Base-by-base conservation (phyloP, 2,888 invertebrate species). In the Pyrgus malvae region DNA sequence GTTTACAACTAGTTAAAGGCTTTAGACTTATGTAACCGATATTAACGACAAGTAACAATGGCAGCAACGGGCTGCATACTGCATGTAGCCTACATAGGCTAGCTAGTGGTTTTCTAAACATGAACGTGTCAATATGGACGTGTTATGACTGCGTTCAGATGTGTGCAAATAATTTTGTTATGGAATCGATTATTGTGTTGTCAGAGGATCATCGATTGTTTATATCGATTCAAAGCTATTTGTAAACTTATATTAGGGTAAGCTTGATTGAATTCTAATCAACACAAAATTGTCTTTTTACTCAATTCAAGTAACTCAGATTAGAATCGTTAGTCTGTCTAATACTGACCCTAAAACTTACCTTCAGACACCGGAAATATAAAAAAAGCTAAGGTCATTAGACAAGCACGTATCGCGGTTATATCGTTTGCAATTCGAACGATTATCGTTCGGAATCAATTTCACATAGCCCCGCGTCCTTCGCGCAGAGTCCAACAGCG, bases 391-490 rank as follows among this genome's bases (percentile, higher is more conserved):
- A 53, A 53, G 51, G 51, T 38, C 44, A 37, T 27, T n/a, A 53
- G 51, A 45, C 45, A 44, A 44, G n/a, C 44, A 45, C 45, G 53
- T 45, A 53, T 45, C 53, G 45, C 29, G 33, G 44, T 44, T 44
- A 44, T 38, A 53, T 45, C 53, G 44, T 45, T 44, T 53, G 53
- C 29, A 53, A 53, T 53, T 35, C 53, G 45, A 53, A 54, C 33
- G 46, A 54, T 54, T 40, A 54, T 54, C 54, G 54, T 46, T 46
- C 46, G 42, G 71, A 77, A 76, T 76, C 76, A 78, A 80, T 79
- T 79, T 77, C 75, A 80, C 72, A 76, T 74, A 72, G 69, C 64
- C n/a, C 54, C 44, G 57, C 67, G 80, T 78, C 81, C 80, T 79
- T 80, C 78, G 44, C 37, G 61, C 60, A 58, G 57, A 56, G 38